Evolutionary conservation across 2,888 invertebrate genomes (phyloP).

Genomic region (Chymomyza amoena): DNA sequence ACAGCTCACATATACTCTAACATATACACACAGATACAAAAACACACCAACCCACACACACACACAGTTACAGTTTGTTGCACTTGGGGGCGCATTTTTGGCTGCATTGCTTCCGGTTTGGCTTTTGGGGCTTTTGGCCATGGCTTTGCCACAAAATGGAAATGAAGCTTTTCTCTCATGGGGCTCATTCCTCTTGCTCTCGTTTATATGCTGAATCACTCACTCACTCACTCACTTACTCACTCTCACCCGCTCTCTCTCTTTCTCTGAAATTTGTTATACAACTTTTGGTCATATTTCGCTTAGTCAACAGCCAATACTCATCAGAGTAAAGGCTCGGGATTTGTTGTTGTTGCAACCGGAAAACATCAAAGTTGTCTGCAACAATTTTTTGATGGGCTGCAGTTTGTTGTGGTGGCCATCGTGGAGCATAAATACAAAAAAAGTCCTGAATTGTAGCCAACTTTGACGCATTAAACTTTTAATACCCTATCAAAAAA

Average conservation of each 20-base stretch:
- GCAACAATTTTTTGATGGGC: constrained; percentile 9
- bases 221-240: too few relatives aligned
- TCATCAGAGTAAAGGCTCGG: not conserved
- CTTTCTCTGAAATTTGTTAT: not conserved
- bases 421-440: not conserved
- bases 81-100: constrained; percentile 24
- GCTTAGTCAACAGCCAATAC: constrained; percentile 27
- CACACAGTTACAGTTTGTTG: not conserved
- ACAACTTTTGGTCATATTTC: constrained; percentile 58
- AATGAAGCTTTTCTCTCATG: constrained; percentile 32
- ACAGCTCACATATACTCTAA: constrained; percentile 14
- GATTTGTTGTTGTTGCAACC: constrained; percentile 18
- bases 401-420: not conserved
- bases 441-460: not conserved
- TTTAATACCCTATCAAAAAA: not conserved
- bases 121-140: constrained; percentile 21
- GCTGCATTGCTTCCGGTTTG: constrained; percentile 37
- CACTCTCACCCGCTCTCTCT: not conserved
- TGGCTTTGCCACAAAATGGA: constrained; percentile 11
- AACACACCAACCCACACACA: not conserved
- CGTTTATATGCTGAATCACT: not conserved
- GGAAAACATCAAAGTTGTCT: constrained; percentile 5
- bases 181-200: constrained; percentile 3
- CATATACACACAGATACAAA: not conserved
- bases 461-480: not conserved